phyloP scores from a whole-genome alignment of 2,797 vertebrate genomes.

The Anguilla marmorata region DNA sequence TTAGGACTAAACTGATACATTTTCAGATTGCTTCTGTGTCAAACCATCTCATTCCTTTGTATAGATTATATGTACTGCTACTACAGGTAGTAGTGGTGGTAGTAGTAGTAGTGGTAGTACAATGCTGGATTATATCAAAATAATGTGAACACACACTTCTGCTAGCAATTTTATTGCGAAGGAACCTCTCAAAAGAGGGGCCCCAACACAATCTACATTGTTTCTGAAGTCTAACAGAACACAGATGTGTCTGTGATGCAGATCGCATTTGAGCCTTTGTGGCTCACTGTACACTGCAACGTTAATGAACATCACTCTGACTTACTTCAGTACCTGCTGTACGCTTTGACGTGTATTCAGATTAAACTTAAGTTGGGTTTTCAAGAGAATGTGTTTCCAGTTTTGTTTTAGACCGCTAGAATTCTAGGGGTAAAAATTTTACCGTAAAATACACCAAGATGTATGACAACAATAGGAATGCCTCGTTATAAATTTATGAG shows the following conservation, averaged over 20 bases:
- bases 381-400: slow-evolving; percentile 17
- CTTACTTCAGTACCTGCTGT: neutral
- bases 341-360: neutral
- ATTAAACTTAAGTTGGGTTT: neutral
- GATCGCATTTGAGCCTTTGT: slow-evolving; percentile 55
- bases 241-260: slow-evolving; percentile 69
- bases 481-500: neutral
- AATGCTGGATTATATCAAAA: slow-evolving; percentile 1
- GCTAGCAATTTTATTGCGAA: slow-evolving; percentile 69
- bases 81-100: neutral
- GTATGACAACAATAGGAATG: neutral
- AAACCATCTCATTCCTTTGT: neutral
- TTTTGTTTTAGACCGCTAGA: neutral
- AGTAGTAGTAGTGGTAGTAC: neutral
- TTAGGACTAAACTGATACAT: neutral
- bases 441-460: neutral
- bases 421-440: neutral
- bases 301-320: slow-evolving; percentile 21
- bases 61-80: neutral
- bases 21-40: neutral
- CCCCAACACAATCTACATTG: slow-evolving; percentile 65
- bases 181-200: slow-evolving; percentile 55
- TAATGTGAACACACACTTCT: slow-evolving; percentile 54
- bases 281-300: slow-evolving; percentile 24
- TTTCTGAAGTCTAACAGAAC: slow-evolving; percentile 72